Evolutionary conservation across 2,888 invertebrate genomes (phyloP).

Genomic region (Teinopalpus imperialis): DNA sequence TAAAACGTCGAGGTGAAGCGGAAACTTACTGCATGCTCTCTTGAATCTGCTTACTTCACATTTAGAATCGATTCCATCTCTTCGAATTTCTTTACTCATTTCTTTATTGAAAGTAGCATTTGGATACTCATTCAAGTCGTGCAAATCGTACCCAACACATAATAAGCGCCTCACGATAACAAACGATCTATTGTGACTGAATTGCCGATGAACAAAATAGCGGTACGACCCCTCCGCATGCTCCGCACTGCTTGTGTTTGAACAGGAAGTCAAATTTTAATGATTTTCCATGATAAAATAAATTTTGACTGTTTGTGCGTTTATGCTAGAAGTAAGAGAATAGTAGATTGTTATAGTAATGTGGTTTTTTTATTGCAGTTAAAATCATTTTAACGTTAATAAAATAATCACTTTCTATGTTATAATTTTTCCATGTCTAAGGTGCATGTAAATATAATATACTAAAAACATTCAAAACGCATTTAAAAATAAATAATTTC

Average conservation of each 20-base stretch:
- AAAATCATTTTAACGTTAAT: too few relatives aligned
- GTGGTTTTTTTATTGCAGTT: too few relatives aligned
- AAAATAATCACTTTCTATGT: too few relatives aligned
- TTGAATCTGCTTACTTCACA: neutral
- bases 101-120: neutral
- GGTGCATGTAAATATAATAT: too few relatives aligned
- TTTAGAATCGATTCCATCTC: neutral
- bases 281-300: too few relatives aligned
- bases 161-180: neutral
- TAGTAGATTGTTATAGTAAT: too few relatives aligned
- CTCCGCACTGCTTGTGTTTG: neutral
- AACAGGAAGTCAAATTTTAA: neutral
- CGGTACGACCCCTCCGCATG: neutral
- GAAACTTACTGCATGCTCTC: neutral
- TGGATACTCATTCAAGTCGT: neutral
- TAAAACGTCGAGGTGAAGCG: neutral
- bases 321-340: too few relatives aligned
- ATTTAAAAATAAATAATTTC: too few relatives aligned
- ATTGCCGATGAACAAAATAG: neutral
- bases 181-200: neutral
- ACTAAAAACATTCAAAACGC: too few relatives aligned
- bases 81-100: too few relatives aligned
- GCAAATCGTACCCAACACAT: neutral
- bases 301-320: too few relatives aligned
- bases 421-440: too few relatives aligned